phyloP scores from a whole-genome alignment of 2,113 vertebrate genomes.

The Corvus moneduloides region DNA sequence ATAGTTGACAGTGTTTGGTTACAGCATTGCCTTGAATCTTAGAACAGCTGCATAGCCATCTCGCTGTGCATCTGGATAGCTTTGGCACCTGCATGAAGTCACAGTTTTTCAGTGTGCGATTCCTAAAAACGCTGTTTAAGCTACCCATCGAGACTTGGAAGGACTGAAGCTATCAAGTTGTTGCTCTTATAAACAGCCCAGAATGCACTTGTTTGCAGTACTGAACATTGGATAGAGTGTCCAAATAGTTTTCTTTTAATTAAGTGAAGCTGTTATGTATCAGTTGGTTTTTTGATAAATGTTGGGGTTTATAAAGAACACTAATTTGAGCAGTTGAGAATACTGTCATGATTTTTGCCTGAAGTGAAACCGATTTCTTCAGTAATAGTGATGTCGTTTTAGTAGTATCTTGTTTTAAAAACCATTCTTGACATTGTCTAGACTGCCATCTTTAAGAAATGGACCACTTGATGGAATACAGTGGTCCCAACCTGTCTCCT shows the following conservation, averaged over 20 bases:
- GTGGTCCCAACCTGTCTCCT: background rate
- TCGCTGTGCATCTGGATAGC: background rate
- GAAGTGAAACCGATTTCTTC: background rate
- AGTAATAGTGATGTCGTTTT: background rate
- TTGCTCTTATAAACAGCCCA: background rate
- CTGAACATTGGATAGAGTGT: background rate
- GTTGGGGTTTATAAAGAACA: background rate
- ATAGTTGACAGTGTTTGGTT: background rate
- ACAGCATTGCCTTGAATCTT: background rate
- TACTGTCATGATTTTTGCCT: background rate
- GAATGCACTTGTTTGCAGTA: accelerated
- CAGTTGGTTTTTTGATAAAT: background rate
- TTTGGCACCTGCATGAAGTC: background rate
- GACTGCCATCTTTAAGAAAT: background rate
- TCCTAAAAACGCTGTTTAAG: background rate
- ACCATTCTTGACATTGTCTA: background rate
- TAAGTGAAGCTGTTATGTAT: background rate
- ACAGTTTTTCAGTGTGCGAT: accelerated
- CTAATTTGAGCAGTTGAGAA: background rate
- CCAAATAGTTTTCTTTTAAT: background rate
- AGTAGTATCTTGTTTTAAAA: background rate
- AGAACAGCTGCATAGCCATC: background rate
- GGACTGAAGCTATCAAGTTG: background rate
- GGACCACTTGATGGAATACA: background rate
- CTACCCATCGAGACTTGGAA: background rate